These are phyloP conservation scores for Mellilla xanthometata DNA, from an alignment of 2,888 invertebrate genomes.

Conservation along the genomic window DNA sequence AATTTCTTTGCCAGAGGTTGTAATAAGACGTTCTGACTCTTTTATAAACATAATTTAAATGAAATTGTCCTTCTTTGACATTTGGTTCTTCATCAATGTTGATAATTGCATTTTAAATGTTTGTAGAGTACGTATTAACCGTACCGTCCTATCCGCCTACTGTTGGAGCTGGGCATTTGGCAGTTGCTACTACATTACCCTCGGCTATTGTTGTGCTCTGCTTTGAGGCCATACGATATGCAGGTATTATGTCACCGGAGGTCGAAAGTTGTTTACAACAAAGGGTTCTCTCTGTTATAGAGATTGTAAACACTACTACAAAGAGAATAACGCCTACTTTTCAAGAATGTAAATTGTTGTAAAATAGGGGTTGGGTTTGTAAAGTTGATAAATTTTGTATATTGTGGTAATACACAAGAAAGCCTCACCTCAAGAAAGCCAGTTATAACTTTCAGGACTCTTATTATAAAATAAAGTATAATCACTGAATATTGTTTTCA, in stretches of 20 bases:
- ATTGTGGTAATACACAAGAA: too few species aligned
- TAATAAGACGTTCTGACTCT: constrained; percentile 1
- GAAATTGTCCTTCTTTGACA: constrained; percentile 12
- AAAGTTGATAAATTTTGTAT: neutral
- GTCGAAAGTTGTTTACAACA: constrained; percentile 26
- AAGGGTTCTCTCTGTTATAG: constrained; percentile 10
- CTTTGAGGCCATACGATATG: constrained; percentile 28
- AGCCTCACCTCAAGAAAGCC: too few species aligned
- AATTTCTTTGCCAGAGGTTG: constrained; percentile 21
- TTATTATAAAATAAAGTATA: too few species aligned
- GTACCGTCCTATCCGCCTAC: constrained; percentile 36
- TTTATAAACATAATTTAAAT: constrained; percentile 1
- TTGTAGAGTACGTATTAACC: constrained; percentile 33
- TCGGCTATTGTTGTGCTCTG: constrained; percentile 38
- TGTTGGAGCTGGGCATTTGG: constrained; percentile 42
- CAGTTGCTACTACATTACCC: constrained; percentile 38
- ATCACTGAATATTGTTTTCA: too few species aligned
- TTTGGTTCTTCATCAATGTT: constrained; percentile 19
- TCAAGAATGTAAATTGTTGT: neutral
- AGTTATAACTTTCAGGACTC: too few species aligned
- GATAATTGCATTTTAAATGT: constrained; percentile 22
- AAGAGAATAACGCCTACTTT: constrained; percentile 5
- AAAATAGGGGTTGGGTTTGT: neutral
- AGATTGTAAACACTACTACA: constrained; percentile 12
- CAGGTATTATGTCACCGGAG: constrained; percentile 30